phyloP scores from a whole-genome alignment of 2,888 invertebrate genomes.

The Erynnis tages region DNA sequence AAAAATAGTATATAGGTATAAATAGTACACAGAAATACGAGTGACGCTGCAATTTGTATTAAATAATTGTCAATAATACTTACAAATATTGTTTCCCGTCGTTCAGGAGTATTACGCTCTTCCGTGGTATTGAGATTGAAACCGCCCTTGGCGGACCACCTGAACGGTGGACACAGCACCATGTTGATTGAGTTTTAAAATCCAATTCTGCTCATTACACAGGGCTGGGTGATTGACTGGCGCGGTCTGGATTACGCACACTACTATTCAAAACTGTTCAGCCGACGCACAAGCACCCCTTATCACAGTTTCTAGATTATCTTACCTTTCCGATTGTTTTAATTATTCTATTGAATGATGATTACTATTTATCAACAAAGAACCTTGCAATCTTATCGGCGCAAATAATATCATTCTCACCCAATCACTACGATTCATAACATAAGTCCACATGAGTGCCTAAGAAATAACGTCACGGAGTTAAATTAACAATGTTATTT shows the following conservation, averaged over 20 bases:
- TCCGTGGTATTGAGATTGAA: slow-evolving; percentile 55
- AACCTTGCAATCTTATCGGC: slow-evolving; percentile 73
- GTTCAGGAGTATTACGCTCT: slow-evolving; percentile 37
- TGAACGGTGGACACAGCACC: slow-evolving; percentile 74
- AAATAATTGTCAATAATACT: slow-evolving; percentile 40
- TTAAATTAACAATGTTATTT: slow-evolving; percentile 28
- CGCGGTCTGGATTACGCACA: slow-evolving; percentile 67
- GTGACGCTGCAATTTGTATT: not conserved
- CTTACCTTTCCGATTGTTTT: slow-evolving; percentile 75
- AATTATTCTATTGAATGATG: slow-evolving; percentile 73
- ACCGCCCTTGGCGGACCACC: slow-evolving; percentile 63
- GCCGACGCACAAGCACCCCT: slow-evolving; percentile 56
- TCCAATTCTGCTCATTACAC: slow-evolving; percentile 1
- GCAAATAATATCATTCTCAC: slow-evolving; percentile 59
- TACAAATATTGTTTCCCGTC: slow-evolving; percentile 65
- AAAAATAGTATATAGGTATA: too few relatives aligned
- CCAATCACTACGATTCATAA: slow-evolving; percentile 50
- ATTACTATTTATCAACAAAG: slow-evolving; percentile 71
- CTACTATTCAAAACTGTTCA: slow-evolving; percentile 55
- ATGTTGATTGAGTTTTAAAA: slow-evolving; percentile 40
- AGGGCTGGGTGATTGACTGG: not conserved
- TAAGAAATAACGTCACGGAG: slow-evolving; percentile 28
- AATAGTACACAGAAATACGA: not conserved
- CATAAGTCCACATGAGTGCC: slow-evolving; percentile 16
- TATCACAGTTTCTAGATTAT: slow-evolving; percentile 70